Base-by-base conservation (phyloP, 2,797 vertebrate species). In the Heterohyrax brucei region DNA sequence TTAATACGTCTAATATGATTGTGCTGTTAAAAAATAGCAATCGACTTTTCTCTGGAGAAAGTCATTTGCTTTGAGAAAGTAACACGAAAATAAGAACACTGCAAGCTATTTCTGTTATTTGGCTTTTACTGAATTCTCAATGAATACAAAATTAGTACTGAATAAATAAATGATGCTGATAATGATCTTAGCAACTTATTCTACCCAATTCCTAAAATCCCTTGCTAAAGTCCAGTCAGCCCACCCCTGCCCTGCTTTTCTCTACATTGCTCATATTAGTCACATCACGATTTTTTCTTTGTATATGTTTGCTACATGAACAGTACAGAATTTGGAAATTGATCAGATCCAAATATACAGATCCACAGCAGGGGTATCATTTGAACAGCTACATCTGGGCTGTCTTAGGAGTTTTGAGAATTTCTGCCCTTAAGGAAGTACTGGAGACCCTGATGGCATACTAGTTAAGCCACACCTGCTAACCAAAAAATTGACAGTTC, bases 1-100 rank as follows among this genome's bases (percentile, higher is more conserved):
- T 97, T 96, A 96, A 96, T 97, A 95, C 95, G 91, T 93, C 96
- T 97, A 94, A 95, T 96, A 85, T 86, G 89, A 96, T 93, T 88
- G 50, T 95, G 64, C 46, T 91, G 48, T 91, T 96, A 91, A 95
- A 96, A 97, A 96, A 97, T 95, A 96, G 91, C 81, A 96, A 75
- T 83, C 53, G 39, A 59, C 44, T 93, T 94, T 97, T 96, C 89
- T 93, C 89, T 95, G 78, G 64, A 94, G 72, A 93, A 70, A 96
- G 73, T 14, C 62, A 91, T 92, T 97, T 95, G 39, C 90, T 89
- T 46, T 70, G n/a, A 94, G 72, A 95, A 97, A 94, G 66, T 16
- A 94, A 89, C 70, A 87, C 53, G 46, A 96, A 96, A 93, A 76
- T 70, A 90, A 95, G 89, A 96, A 88, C 56, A 56, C 75, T 93